phyloP scores from a whole-genome alignment of 2,797 vertebrate species.

The Melanotaenia maccullochi region DNA sequence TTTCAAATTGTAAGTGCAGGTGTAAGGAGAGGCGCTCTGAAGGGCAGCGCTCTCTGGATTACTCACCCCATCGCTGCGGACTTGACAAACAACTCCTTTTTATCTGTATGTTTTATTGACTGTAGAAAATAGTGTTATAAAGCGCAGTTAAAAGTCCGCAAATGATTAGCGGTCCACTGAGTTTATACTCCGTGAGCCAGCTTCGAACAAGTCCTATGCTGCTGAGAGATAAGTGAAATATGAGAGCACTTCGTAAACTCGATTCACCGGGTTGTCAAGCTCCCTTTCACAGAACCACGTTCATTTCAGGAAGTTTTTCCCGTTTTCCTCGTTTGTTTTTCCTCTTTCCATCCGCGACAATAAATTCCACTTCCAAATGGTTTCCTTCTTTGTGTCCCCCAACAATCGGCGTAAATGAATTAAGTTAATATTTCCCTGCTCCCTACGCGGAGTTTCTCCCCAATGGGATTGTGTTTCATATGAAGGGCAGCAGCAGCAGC shows the following conservation, averaged over 20 bases:
- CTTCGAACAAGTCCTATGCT: slow-evolving; percentile 55
- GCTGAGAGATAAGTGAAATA: slow-evolving; percentile 71
- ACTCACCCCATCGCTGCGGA: slow-evolving; percentile 85
- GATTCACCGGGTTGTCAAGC: slow-evolving; percentile 69
- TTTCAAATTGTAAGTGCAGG: slow-evolving; percentile 46
- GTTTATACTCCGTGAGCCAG: slow-evolving; percentile 64
- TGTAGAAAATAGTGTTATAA: slow-evolving; percentile 22
- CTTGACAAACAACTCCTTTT: slow-evolving; percentile 71
- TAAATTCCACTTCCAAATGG: slow-evolving; percentile 11
- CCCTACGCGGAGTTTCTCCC: slow-evolving; percentile 63
- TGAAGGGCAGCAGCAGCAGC: slow-evolving; percentile 74
- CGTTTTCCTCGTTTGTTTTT: slow-evolving; percentile 10
- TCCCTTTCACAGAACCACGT: slow-evolving; percentile 37
- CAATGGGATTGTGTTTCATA: slow-evolving; percentile 56
- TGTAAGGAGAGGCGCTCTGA: slow-evolving; percentile 57
- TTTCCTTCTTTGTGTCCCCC: slow-evolving; percentile 9
- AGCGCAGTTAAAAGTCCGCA: slow-evolving; percentile 62
- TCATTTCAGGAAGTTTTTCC: slow-evolving; percentile 67
- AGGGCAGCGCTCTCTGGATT: slow-evolving; percentile 46
- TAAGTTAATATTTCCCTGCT: slow-evolving; percentile 59
- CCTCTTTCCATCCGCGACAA: background rate
- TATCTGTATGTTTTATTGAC: slow-evolving; percentile 10
- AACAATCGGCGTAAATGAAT: slow-evolving; percentile 36
- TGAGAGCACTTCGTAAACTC: slow-evolving; percentile 75
- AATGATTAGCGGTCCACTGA: slow-evolving; percentile 62